A percentile compares a stretch with the other conserved stretches of the same genome.
phyloP scores from a whole-genome alignment of 1,140 invertebrate genomes.

The Ganaspis sp. region DNA sequence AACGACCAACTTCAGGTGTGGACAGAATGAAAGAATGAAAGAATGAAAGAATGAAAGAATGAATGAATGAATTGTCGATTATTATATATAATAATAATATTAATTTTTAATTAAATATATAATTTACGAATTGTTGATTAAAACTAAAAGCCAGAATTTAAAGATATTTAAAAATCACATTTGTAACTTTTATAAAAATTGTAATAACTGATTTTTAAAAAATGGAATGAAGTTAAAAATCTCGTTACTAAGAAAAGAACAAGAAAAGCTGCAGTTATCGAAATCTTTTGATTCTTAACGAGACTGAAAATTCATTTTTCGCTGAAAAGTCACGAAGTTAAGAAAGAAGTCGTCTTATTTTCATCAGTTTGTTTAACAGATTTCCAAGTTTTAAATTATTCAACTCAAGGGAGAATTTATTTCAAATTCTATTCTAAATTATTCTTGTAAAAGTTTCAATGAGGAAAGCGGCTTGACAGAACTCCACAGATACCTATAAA shows the following conservation, averaged over 20 bases:
- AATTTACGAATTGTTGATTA: no score
- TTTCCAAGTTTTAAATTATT: not conserved
- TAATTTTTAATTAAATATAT: no score
- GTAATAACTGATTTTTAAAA: no score
- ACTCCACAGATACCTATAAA: not conserved
- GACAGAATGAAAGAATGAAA: no score
- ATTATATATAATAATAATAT: no score
- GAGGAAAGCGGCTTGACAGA: not conserved
- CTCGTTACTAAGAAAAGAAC: not conserved
- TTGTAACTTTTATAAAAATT: no score
- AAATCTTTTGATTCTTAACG: not conserved
- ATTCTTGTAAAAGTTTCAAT: not conserved
- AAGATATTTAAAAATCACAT: no score
- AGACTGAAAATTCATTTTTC: not conserved
- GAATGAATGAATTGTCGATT: no score
- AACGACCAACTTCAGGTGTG: no score
- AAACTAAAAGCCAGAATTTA: no score
- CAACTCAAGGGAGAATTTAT: not conserved
- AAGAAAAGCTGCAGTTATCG: not conserved
- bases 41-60: no score
- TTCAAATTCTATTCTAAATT: not conserved
- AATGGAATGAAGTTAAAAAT: not conserved
- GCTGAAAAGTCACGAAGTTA: not conserved
- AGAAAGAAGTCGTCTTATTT: slow-evolving; percentile 42
- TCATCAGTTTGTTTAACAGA: not conserved